A percentile compares a stretch with the other conserved stretches of the same genome.
phyloP scores from a whole-genome alignment of 2,113 vertebrate genomes.

The Haplochromis vanheusdeni region DNA sequence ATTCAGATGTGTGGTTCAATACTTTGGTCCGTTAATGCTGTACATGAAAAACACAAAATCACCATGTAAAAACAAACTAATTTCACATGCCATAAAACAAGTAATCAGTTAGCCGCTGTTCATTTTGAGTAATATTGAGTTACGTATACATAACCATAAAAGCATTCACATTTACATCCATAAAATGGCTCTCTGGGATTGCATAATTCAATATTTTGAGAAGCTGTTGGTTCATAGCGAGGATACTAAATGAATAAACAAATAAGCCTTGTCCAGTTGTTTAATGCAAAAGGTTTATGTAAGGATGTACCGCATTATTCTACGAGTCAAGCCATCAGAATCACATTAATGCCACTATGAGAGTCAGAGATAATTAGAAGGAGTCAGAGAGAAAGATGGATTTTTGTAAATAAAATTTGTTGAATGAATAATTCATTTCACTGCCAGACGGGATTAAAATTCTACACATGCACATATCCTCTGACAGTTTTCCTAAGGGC shows the following conservation, averaged over 20 bases:
- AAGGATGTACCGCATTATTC: background rate
- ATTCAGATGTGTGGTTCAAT: background rate
- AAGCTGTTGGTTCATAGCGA: background rate
- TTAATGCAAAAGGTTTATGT: background rate
- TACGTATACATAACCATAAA: background rate
- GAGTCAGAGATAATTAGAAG: conserved; percentile 27
- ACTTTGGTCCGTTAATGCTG: background rate
- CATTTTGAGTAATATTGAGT: background rate
- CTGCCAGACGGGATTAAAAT: conserved; percentile 47
- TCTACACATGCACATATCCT: conserved; percentile 37
- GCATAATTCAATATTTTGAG: background rate
- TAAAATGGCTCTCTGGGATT: background rate
- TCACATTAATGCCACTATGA: conserved; percentile 10
- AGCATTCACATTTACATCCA: background rate
- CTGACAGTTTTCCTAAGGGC: conserved; percentile 34
- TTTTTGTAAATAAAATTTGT: conserved; percentile 41
- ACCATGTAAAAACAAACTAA: background rate
- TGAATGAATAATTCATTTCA: conserved; percentile 55
- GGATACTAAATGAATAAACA: background rate
- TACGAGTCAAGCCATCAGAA: background rate
- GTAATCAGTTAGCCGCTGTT: background rate
- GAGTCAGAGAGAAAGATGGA: conserved; percentile 17
- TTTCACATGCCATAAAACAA: background rate
- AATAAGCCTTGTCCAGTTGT: background rate
- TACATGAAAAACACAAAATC: background rate